Evolutionary conservation across 2,113 vertebrate genomes (phyloP), one percentile per base, ranked within the genome.

Genomic region (Tursiops truncatus): DNA sequence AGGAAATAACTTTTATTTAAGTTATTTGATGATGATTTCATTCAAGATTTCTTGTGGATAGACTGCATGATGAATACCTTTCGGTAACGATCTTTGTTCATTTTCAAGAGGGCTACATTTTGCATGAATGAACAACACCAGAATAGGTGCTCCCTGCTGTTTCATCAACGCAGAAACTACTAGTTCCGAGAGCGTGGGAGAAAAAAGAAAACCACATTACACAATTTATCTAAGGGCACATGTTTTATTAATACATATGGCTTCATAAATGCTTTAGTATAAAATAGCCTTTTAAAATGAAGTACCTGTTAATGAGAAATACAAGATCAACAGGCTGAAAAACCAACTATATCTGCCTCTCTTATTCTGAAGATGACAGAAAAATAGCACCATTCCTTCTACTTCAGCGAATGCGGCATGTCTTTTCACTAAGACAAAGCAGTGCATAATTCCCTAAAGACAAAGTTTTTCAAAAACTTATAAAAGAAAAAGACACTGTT

Each of bases 1-100:
- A 97, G 63, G 65, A 90, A 96, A 89, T 68, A 95, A 92, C 62
- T 91, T 95, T 96, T 95, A 96, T 71, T 89, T 84, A 93, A 97
- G 81, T 91, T 83, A 89, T 60, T 65, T 89, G 74, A 96, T 65
- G 56, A 95, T 82, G 62, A 80, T 65, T 91, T 92, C 89, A 95
- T 82, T 97, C 76, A 31, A 41, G 31, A 68, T 58, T 89, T 94
- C 92, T 91, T 89, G 25, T 86, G 36, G 50, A 53, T 47, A 91
- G 77, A 96, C 0, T 83, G n/a, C 31, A 95, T n/a, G 85, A 92
- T 92, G 94, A 96, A 71, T 91, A 92, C n/a, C 91, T 87, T 96
- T 65, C 56, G 81, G 79, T 80, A 87, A 68, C 47, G 41, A 95
- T 76, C 86, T 94, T 80, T 95, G 96, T 84, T 95, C 92, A 83